A percentile compares a stretch with the other conserved stretches of the same genome.
These are phyloP conservation scores for Parasteatoda lunata DNA, from an alignment of 2,888 invertebrate species.

Conservation along the genomic window DNA sequence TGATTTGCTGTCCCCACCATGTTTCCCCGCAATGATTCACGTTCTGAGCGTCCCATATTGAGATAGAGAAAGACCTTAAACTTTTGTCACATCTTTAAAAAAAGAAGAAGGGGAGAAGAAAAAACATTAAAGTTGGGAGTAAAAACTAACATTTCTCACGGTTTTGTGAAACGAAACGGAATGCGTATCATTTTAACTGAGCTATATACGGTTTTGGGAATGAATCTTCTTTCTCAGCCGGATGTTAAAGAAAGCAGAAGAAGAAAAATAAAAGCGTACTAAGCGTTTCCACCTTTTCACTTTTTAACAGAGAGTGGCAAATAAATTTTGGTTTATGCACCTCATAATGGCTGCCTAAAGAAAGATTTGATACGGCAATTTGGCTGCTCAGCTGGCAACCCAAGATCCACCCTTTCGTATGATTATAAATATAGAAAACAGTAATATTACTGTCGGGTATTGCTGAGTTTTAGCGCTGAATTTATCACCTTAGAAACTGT, in stretches of 20 bases:
- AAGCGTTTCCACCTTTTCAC: conserved; percentile 52
- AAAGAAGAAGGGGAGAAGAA: background rate
- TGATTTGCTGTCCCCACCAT: too few relatives aligned
- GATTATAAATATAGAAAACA: conserved; percentile 33
- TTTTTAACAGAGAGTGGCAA: conserved; percentile 43
- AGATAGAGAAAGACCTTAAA: too few relatives aligned
- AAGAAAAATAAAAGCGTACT: background rate
- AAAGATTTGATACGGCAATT: conserved; percentile 47
- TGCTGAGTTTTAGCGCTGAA: too few relatives aligned
- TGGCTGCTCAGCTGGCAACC: conserved; percentile 8
- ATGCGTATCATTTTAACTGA: background rate
- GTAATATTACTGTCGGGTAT: too few relatives aligned
- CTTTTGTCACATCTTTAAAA: too few relatives aligned
- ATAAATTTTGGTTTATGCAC: conserved; percentile 53
- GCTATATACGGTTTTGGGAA: conserved; percentile 42
- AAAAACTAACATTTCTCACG: background rate
- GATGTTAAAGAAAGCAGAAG: conserved; percentile 26
- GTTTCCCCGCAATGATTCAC: too few relatives aligned
- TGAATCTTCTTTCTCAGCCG: conserved; percentile 9
- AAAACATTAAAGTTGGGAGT: background rate
- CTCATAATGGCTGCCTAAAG: conserved; percentile 43
- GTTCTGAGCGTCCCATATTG: too few relatives aligned
- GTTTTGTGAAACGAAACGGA: background rate
- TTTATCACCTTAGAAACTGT: too few relatives aligned
- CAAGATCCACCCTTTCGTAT: background rate